Base-by-base conservation (phyloP, 2,797 vertebrate species). In the Gallinago solitaria region DNA sequence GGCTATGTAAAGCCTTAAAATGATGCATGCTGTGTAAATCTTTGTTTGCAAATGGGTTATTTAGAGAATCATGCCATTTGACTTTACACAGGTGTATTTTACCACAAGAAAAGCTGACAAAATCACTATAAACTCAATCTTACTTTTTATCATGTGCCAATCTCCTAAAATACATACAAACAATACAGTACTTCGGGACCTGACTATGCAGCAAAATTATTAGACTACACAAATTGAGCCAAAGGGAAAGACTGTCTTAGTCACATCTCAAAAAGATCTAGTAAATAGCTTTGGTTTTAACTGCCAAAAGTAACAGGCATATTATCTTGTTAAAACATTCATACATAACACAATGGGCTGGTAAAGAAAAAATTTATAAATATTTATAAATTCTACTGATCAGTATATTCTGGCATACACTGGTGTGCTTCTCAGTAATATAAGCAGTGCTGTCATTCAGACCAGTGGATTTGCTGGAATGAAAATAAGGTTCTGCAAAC, bases 11-110 rank as follows among this genome's bases (percentile, higher is more conserved):
- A 87, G 43, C 7, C 21, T 69, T 68, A 57, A 95, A 86, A 83
- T 33, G 3, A 79, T 50, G 32, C 11, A 37, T 9, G 4, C 20
- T 53, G 5, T 35, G 16, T 39, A 25, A 28, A 63, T 8, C 33
- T 75, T 81, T 78, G 61, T 73, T 78, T 87, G 33, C 8, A 93
- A 65, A 81, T 32, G 3, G 59, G 21, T 84, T 89, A 25, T 70
- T 74, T 80, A 57, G 39, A 77, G 82, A 87, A 77, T 2, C 4
- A 50, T 17, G 11, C 43, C 1, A 2, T 84, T 90, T 48, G 60
- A 68, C 28, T 76, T 74, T 24, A 78, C 6, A 59, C 18, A 82
- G 28, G 51, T 73, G 25, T 63, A 48, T 37, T 73, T 76, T 56
- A 56, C 21, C 7, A 2, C 12, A 73, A 54, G 19, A 83, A 50